Percentiles rank a stretch among this genome's conserved stretches.
phyloP scores from a whole-genome alignment of 2,113 vertebrate genomes.

The Ophthalmolycus amberensis region DNA sequence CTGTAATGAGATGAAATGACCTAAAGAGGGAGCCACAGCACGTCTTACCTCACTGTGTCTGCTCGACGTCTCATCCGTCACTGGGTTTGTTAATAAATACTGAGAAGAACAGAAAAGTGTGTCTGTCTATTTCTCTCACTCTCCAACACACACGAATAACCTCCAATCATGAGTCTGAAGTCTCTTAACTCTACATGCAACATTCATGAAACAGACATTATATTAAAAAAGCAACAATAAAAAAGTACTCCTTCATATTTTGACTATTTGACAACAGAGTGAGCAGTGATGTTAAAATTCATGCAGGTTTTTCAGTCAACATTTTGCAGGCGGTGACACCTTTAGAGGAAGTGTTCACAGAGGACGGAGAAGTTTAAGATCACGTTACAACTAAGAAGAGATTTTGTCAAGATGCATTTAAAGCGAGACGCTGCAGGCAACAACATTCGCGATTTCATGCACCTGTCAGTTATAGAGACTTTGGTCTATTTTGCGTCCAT shows the following conservation, averaged over 20 bases:
- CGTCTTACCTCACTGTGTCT: background rate
- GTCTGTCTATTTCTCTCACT: background rate
- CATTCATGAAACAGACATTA: background rate
- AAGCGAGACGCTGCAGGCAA: too few relatives aligned
- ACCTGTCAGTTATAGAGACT: too few relatives aligned
- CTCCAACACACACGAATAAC: background rate
- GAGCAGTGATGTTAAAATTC: background rate
- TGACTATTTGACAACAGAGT: background rate
- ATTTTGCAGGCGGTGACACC: too few relatives aligned
- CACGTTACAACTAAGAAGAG: background rate
- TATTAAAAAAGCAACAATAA: background rate
- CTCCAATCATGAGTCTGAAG: background rate
- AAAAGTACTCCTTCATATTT: background rate
- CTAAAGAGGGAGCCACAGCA: conserved; percentile 53
- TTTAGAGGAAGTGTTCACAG: background rate
- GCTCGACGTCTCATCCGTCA: background rate
- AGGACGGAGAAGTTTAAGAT: background rate
- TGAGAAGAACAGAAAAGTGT: background rate
- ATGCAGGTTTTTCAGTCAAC: background rate
- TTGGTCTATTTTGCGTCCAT: too few relatives aligned
- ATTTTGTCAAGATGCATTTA: too few relatives aligned
- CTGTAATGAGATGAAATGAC: conserved; percentile 27
- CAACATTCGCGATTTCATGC: too few relatives aligned
- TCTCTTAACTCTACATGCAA: background rate
- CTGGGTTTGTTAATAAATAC: conserved; percentile 62